Evolutionary conservation across 2,113 vertebrate species (phyloP).

Genomic region (Dipodomys merriami): DNA sequence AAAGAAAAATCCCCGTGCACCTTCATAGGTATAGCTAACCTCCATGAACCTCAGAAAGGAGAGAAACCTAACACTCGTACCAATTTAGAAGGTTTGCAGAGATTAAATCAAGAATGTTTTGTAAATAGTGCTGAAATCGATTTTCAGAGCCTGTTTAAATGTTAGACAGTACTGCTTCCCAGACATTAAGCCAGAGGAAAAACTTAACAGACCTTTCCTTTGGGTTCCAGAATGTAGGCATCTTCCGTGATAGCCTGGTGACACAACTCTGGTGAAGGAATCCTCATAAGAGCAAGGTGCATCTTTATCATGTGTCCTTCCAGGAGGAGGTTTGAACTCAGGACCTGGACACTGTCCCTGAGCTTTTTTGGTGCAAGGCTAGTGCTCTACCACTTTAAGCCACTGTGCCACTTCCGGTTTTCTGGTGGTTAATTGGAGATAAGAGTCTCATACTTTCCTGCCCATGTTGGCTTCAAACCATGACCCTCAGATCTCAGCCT

Average conservation of each 20-base stretch:
- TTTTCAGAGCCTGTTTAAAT: neutral
- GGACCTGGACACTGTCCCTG: no score
- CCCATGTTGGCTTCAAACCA: no score
- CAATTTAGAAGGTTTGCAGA: conserved; percentile 12
- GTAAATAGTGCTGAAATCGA: neutral
- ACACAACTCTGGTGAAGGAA: neutral
- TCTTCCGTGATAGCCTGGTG: neutral
- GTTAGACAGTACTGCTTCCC: neutral
- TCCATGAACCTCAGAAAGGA: neutral
- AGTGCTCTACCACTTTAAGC: no score
- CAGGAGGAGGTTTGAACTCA: neutral
- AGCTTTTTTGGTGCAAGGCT: no score
- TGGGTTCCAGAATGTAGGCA: neutral
- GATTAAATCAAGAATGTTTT: conserved; percentile 43
- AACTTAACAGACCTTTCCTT: neutral
- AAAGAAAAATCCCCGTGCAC: neutral
- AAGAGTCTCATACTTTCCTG: no score
- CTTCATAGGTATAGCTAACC: neutral
- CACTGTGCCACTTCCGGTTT: no score
- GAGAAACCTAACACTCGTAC: neutral
- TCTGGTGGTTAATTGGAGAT: no score
- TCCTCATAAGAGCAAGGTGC: neutral
- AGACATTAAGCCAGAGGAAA: neutral
- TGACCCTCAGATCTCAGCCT: no score
- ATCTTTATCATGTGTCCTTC: neutral